Conservation (phyloP, 2,113 vertebrate species). For the Brienomyrus longianalis region DNA sequence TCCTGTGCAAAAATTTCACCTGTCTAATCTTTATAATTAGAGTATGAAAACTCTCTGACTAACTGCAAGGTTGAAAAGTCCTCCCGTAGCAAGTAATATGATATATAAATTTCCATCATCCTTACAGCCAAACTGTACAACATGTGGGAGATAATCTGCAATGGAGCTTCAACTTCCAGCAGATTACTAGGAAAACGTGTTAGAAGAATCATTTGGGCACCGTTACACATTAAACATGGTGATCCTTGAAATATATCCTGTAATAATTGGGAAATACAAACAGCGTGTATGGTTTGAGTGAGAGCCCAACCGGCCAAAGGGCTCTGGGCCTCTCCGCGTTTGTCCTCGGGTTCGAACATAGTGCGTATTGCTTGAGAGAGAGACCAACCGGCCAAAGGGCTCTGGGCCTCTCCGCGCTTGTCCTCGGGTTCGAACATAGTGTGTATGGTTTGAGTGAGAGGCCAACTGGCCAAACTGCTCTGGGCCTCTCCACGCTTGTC, state of each 20-base stretch:
- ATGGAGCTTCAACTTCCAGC: background rate
- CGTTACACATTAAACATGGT: background rate
- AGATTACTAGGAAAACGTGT: background rate
- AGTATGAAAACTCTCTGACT: background rate
- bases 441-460: background rate
- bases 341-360: background rate
- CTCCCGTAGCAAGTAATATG: background rate
- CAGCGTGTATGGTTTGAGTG: background rate
- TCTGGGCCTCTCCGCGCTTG: too few relatives aligned
- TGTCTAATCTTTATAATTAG: slow-evolving; percentile 1
- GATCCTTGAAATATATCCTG: background rate
- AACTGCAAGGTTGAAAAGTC: background rate
- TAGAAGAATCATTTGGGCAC: background rate
- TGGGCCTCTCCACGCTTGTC: background rate
- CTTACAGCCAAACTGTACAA: background rate
- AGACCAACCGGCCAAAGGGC: too few relatives aligned
- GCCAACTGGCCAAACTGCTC: background rate
- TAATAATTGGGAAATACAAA: background rate
- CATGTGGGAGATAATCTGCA: background rate
- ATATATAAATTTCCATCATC: background rate
- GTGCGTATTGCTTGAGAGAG: too few relatives aligned
- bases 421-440: too few relatives aligned
- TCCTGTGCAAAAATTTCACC: background rate
- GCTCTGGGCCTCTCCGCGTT: background rate
- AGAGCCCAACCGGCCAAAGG: background rate